Evolutionary conservation across 2,888 invertebrate species (phyloP), one percentile per base, ranked within the genome.

Genomic region (Yponomeuta malinellus): DNA sequence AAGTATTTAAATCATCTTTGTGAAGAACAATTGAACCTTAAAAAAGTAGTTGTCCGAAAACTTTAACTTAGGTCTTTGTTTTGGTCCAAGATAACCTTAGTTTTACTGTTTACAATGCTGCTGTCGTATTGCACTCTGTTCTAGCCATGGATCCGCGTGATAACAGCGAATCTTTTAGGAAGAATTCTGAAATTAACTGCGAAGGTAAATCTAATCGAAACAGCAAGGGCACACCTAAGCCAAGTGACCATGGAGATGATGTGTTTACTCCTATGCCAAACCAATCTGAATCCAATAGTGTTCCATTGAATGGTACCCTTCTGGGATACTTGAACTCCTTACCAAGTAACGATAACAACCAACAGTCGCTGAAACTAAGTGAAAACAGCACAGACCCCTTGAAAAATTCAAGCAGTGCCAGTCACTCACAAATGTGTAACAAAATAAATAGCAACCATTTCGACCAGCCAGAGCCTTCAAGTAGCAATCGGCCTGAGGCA

Each of bases 131-230:
- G 79, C 78, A 78, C 79, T 76, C 78, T 78, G 78, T 77, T 83
- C 78, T 83, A 82, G 81, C 78, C 79, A 92, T 92, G 92, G 91
- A 91, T 85, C 81, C 87, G 75, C 77, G 78, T 72, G 83, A 87
- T 78, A 84, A 85, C 76, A 80, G 82, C 73, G 72, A 80, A 73
- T 79, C 84, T 74, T 78, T 76, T 73, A 84, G 76, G 74, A 85
- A 85, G 76, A 75, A 81, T 73, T 74, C 78, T 69, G 82, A 82
- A 75, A 75, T 78, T 37, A 86, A 86, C 72, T 77, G 82, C 77
- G 86, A 86, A 70, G 76, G 76, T 75, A 86, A 87, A 71, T 81
- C 78, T 72, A 80, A 76, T 71, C 83, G 75, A 63, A 84, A 80
- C 74, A 76, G 73, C 73, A 85, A 83, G 73, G 78, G 74, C 69